Conservation (phyloP, 2,113 vertebrate genomes). For the Myrmecophaga tridactyla region DNA sequence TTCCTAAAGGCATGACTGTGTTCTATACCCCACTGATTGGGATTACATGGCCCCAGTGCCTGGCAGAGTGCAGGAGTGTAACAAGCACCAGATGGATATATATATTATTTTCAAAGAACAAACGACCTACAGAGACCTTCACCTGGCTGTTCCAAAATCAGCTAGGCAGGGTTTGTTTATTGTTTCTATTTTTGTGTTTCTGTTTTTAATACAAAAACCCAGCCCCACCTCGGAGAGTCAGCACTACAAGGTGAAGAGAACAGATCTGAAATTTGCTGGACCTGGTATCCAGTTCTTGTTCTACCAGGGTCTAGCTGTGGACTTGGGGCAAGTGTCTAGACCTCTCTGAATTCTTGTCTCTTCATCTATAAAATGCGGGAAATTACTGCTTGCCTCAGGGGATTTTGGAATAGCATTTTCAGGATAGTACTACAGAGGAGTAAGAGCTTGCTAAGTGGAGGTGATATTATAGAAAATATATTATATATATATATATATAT, state of each 20-base stretch:
- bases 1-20: background rate
- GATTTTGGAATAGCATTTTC: background rate
- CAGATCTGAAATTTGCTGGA: background rate
- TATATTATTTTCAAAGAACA: background rate
- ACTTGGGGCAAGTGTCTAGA: background rate
- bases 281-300: background rate
- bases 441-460: background rate
- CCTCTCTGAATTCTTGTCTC: background rate
- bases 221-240: background rate
- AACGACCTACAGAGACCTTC: background rate
- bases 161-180: background rate
- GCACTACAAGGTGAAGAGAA: background rate
- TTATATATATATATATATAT: too few relatives aligned
- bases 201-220: background rate
- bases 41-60: background rate
- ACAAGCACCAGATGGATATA: background rate
- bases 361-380: background rate
- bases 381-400: background rate
- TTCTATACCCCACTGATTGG: background rate
- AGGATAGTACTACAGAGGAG: accelerated
- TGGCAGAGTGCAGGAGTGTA: background rate
- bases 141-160: background rate
- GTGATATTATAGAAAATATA: too few relatives aligned
- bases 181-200: background rate
- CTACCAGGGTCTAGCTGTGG: background rate